phyloP scores from a whole-genome alignment of 2,888 invertebrate genomes.

The Dysmachus trigonus region DNA sequence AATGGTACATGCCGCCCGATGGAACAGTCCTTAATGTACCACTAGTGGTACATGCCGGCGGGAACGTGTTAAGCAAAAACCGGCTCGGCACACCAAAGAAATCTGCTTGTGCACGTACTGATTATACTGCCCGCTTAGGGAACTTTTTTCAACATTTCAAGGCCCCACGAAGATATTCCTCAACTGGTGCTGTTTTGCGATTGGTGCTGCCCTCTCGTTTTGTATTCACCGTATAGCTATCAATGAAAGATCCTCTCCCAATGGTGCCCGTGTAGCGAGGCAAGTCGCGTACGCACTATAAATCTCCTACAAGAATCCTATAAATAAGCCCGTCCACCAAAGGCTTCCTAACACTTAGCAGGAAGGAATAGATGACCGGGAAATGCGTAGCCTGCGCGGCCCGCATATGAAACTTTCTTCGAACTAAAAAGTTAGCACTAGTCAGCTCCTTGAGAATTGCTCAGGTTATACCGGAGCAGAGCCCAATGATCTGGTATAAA shows the following conservation, averaged over 20 bases:
- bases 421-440: neutral
- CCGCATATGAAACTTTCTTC: neutral
- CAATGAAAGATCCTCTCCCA: neutral
- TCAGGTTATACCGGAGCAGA: neutral
- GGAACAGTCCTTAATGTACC: too few relatives aligned
- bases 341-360: neutral
- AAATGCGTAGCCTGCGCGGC: neutral
- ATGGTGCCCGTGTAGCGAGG: neutral
- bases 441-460: neutral
- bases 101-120: neutral
- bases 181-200: neutral
- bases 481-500: neutral
- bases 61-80: too few relatives aligned
- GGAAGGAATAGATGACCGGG: neutral
- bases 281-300: constrained; percentile 43
- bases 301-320: constrained; percentile 30
- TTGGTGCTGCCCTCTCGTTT: constrained; percentile 10
- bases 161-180: neutral
- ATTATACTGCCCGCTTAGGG: neutral
- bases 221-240: neutral
- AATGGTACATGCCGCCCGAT: too few relatives aligned
- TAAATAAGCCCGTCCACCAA: constrained; percentile 21
- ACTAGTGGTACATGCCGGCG: too few relatives aligned
- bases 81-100: neutral
- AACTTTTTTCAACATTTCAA: neutral